Evolutionary conservation across 2,888 invertebrate species (phyloP).

Genomic region (Dugesia japonica): DNA sequence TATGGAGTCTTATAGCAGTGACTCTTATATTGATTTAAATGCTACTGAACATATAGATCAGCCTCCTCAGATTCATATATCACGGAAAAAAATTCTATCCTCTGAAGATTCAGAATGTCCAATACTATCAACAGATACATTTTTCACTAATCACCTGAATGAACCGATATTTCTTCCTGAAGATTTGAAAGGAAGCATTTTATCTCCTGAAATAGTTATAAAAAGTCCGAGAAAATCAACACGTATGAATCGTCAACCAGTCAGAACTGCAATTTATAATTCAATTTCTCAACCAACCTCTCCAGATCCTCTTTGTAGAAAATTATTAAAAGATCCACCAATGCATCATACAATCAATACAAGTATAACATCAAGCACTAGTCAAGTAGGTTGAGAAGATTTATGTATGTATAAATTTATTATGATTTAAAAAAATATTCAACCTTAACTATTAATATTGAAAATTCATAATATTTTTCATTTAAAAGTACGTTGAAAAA

Average conservation of each 20-base stretch:
- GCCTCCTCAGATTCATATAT: neutral
- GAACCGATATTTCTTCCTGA: conserved; percentile 2
- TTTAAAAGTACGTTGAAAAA: too few relatives aligned
- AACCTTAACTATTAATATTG: too few relatives aligned
- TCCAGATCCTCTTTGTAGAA: neutral
- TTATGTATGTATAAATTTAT: neutral
- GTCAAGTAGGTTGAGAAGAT: neutral
- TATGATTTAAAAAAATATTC: neutral
- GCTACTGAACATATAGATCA: neutral
- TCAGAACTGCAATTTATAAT: neutral
- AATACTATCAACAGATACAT: neutral
- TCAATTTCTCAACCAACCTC: neutral
- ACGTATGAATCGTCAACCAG: neutral
- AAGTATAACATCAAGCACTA: neutral
- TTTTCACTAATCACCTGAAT: neutral
- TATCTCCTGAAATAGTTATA: neutral
- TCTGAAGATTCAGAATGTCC: neutral
- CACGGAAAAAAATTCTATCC: neutral
- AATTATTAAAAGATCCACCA: neutral
- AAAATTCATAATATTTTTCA: too few relatives aligned
- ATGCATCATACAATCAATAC: conserved; percentile 1
- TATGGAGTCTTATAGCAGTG: neutral
- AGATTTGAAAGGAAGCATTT: conserved; percentile 9
- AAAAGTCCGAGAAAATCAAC: conserved; percentile 6
- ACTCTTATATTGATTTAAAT: neutral